These are phyloP conservation scores for Drosophila ercepeae DNA, from an alignment of 1,140 invertebrate species.

Conservation along the genomic window DNA sequence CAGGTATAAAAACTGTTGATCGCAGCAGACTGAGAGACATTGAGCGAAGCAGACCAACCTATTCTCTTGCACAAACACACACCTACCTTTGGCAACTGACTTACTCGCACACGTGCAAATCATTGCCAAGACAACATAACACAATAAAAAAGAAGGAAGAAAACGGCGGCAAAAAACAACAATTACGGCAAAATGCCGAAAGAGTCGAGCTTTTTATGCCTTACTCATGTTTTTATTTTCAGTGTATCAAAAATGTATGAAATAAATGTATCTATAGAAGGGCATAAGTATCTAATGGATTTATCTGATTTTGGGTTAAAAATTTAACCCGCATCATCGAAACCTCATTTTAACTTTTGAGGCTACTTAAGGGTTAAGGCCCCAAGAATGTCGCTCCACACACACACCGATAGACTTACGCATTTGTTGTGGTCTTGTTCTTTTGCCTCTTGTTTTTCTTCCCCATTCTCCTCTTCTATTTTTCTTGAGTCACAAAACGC, in stretches of 20 bases:
- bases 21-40: conserved; percentile 24
- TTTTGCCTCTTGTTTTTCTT: neutral
- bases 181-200: conserved; percentile 45
- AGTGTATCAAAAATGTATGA: conserved; percentile 9
- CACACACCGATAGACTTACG: conserved; percentile 16
- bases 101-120: conserved; percentile 58
- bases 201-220: conserved; percentile 24
- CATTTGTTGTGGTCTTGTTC: conserved; percentile 30
- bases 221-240: conserved; percentile 18
- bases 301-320: neutral
- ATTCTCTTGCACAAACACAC: conserved; percentile 27
- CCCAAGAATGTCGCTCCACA: conserved; percentile 8
- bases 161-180: conserved; percentile 42
- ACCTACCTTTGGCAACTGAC: conserved; percentile 33
- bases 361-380: conserved; percentile 33
- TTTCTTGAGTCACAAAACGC: conserved; percentile 47
- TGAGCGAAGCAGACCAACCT: conserved; percentile 25
- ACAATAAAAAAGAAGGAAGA: conserved; percentile 45
- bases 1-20: conserved; percentile 77
- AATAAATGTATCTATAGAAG: too few relatives aligned
- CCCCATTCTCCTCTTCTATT: conserved; percentile 22
- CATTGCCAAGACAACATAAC: conserved; percentile 41
- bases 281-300: conserved; percentile 1
- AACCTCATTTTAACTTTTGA: conserved; percentile 14
- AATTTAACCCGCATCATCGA: neutral